Conservation (phyloP, 2,888 invertebrate genomes). For the Capitulum mitella region DNA sequence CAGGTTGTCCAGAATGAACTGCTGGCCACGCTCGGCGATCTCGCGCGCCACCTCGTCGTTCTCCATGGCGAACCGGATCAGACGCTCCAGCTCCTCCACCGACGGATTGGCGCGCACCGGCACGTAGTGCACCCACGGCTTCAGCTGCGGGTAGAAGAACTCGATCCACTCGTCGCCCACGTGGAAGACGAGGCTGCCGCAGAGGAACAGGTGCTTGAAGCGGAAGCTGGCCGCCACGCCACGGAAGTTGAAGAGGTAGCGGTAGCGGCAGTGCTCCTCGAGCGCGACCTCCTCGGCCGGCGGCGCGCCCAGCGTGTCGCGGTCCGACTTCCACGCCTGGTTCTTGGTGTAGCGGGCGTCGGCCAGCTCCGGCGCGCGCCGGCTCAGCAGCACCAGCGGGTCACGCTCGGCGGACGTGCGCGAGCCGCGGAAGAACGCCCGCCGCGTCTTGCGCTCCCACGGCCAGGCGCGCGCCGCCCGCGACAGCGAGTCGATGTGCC, state of each 20-base stretch:
- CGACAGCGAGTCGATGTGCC: constrained; percentile 63
- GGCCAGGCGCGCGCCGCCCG: constrained; percentile 57
- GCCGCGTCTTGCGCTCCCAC: constrained; percentile 65
- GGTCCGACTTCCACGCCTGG: constrained; percentile 94
- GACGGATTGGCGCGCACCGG: constrained; percentile 65
- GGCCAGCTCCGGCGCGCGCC: constrained; percentile 53
- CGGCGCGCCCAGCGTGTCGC: constrained; percentile 72
- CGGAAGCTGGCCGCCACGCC: constrained; percentile 96
- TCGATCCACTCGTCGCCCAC: constrained; percentile 82
- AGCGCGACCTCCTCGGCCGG: constrained; percentile 81
- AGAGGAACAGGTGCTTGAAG: constrained; percentile 89
- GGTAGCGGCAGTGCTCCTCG: constrained; percentile 84
- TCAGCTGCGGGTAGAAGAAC: constrained; percentile 83
- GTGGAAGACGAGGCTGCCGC: constrained; percentile 78
- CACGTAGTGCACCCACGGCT: constrained; percentile 93
- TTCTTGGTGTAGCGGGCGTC: constrained; percentile 96
- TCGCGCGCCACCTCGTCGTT: constrained; percentile 65
- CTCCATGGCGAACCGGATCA: constrained; percentile 65
- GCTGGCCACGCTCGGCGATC: constrained; percentile 74
- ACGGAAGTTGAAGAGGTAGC: constrained; percentile 90
- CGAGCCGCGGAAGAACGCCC: constrained; percentile 82
- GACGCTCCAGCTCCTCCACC: constrained; percentile 61
- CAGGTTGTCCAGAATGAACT: constrained; percentile 75
- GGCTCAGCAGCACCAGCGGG: constrained; percentile 64
- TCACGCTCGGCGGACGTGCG: constrained; percentile 88